These are phyloP conservation scores for Xylophagus ater DNA, from an alignment of 2,888 invertebrate genomes.

Conservation along the genomic window DNA sequence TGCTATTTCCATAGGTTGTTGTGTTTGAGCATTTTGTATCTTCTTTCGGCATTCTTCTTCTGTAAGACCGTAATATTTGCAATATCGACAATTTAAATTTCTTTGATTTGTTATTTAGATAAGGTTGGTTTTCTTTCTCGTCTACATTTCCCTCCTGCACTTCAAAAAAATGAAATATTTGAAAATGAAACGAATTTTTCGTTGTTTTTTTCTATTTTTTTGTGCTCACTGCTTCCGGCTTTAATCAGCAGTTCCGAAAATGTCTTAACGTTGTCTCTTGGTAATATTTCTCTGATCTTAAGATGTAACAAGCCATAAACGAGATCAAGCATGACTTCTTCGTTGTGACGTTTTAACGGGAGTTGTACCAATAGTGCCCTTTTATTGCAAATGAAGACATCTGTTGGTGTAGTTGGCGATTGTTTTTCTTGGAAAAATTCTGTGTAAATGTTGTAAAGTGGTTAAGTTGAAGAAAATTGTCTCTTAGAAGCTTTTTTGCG, in stretches of 20 bases:
- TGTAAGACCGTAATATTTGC: background rate
- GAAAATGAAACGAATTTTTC: too few relatives aligned
- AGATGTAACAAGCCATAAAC: constrained; percentile 30
- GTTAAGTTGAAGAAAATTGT: constrained; percentile 16
- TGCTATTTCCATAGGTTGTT: too few relatives aligned
- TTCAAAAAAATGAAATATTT: too few relatives aligned
- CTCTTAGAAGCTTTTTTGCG: constrained; percentile 12
- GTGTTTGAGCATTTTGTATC: too few relatives aligned
- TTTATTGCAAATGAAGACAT: constrained; percentile 16
- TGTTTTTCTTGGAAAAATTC: constrained; percentile 17
- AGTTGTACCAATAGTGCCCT: constrained; percentile 14
- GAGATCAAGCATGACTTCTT: constrained; percentile 31
- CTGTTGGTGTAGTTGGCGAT: constrained; percentile 15
- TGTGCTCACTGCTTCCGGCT: too few relatives aligned
- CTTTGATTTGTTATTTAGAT: background rate
- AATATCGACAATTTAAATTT: background rate
- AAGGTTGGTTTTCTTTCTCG: too few relatives aligned
- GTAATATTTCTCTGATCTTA: constrained; percentile 33
- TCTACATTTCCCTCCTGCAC: too few relatives aligned
- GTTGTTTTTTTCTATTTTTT: too few relatives aligned
- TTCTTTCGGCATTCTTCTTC: background rate
- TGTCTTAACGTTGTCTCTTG: too few relatives aligned
- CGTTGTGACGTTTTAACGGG: constrained; percentile 16
- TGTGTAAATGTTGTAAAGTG: constrained; percentile 16
- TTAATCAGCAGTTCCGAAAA: too few relatives aligned